Percentiles rank a stretch among this genome's conserved stretches.
Conservation (phyloP, 2,888 invertebrate species). For the Aradus depressus region DNA sequence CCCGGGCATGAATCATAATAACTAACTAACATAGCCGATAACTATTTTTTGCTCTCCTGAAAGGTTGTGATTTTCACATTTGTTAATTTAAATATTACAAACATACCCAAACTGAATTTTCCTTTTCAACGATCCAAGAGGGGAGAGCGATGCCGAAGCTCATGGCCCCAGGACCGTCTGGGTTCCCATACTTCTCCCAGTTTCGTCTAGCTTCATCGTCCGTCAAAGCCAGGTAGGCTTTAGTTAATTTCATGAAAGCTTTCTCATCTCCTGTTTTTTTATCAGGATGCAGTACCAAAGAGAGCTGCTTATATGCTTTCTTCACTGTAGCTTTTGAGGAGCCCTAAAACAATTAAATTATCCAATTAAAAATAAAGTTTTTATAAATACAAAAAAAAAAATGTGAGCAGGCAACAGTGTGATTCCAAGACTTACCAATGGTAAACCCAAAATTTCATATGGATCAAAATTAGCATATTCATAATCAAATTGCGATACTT, state of each 20-base stretch:
- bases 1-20: no score
- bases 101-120: slow-evolving; percentile 87
- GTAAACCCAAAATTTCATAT: slow-evolving; percentile 85
- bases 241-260: slow-evolving; percentile 93
- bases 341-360: slow-evolving; percentile 43
- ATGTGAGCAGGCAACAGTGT: neutral
- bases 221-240: slow-evolving; percentile 77
- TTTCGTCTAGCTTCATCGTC: slow-evolving; percentile 95
- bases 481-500: slow-evolving; percentile 92
- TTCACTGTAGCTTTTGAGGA: slow-evolving; percentile 83
- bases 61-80: no score
- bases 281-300: slow-evolving; percentile 91
- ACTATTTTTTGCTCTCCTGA: no score
- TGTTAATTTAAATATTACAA: neutral
- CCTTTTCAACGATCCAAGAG: slow-evolving; percentile 99
- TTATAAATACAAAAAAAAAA: neutral
- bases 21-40: no score
- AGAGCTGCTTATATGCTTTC: slow-evolving; percentile 87
- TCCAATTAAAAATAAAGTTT: neutral
- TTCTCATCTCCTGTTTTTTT: slow-evolving; percentile 95
- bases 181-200: slow-evolving; percentile 99
- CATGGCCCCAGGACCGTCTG: slow-evolving; percentile 98
- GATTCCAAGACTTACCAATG: slow-evolving; percentile 46
- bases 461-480: slow-evolving; percentile 99
- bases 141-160: slow-evolving; percentile 98